phyloP scores from a whole-genome alignment of 2,113 vertebrate species.

The Perca flavescens region DNA sequence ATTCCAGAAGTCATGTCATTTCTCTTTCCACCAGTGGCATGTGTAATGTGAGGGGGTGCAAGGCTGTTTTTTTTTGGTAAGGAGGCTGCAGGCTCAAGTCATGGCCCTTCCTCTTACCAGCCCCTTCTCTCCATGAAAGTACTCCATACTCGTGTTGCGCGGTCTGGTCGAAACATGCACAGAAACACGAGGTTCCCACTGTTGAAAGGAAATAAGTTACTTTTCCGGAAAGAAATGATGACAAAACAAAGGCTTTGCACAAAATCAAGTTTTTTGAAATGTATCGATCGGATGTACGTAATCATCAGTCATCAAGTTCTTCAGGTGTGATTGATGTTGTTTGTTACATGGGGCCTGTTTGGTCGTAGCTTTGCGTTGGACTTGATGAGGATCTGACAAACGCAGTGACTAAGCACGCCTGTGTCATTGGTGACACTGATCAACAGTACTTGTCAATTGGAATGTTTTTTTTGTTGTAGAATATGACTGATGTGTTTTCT shows the following conservation, averaged over 20 bases:
- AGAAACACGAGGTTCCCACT: slow-evolving; percentile 68
- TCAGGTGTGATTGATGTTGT: slow-evolving; percentile 28
- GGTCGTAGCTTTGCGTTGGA: slow-evolving; percentile 18
- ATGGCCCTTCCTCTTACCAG: slow-evolving; percentile 52
- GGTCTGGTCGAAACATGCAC: slow-evolving; percentile 62
- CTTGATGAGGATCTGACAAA: slow-evolving; percentile 37
- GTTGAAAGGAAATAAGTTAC: slow-evolving; percentile 15
- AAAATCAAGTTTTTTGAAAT: not conserved
- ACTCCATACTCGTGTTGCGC: slow-evolving; percentile 29
- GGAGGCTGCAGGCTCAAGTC: slow-evolving; percentile 33
- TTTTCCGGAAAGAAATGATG: slow-evolving; percentile 10
- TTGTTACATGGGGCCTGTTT: slow-evolving; percentile 20
- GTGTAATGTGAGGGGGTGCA: slow-evolving; percentile 18
- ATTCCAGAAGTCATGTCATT: slow-evolving; percentile 1
- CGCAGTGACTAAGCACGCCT: slow-evolving; percentile 42
- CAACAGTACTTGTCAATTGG: slow-evolving; percentile 51
- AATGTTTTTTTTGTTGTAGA: slow-evolving; percentile 46
- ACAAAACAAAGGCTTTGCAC: not conserved
- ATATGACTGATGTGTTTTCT: slow-evolving; percentile 70
- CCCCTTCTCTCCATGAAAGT: slow-evolving; percentile 17
- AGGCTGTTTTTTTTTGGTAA: slow-evolving; percentile 60
- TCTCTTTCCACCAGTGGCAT: slow-evolving; percentile 11
- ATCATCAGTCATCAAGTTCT: not conserved
- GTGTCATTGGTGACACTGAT: slow-evolving; percentile 49
- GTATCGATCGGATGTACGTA: not conserved